Evolutionary conservation across 2,888 invertebrate genomes (phyloP).

Genomic region (Labia minor): DNA sequence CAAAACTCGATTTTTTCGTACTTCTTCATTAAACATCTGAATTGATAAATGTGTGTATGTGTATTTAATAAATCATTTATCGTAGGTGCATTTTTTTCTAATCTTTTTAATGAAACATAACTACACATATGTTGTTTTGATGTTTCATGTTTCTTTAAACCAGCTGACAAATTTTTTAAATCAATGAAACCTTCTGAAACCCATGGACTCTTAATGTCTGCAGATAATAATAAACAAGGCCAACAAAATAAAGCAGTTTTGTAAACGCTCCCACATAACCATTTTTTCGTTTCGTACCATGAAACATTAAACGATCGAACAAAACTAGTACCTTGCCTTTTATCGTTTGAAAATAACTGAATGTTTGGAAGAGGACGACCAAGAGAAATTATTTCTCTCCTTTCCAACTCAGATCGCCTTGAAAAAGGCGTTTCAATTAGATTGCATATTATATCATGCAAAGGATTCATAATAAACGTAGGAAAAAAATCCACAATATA

Average conservation of each 20-base stretch:
- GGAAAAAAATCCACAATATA: background rate
- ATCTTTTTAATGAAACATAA: slow-evolving; percentile 14
- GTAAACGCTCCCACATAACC: background rate
- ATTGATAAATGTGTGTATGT: background rate
- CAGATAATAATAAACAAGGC: background rate
- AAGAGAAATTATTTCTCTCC: background rate
- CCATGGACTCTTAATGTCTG: background rate
- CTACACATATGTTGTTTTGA: background rate
- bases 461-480: background rate
- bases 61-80: background rate
- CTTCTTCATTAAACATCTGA: slow-evolving; percentile 2
- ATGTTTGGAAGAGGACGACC: background rate
- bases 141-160: background rate
- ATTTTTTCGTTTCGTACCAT: background rate
- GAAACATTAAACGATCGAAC: background rate
- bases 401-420: background rate
- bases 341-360: background rate
- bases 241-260: background rate
- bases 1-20: background rate
- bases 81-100: slow-evolving; percentile 13
- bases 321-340: background rate
- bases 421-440: background rate
- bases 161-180: slow-evolving; percentile 9
- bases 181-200: background rate
- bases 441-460: background rate